A percentile compares a stretch with the other conserved stretches of the same genome.
Conservation (phyloP, 2,113 vertebrate species). For the Otolemur garnettii region DNA sequence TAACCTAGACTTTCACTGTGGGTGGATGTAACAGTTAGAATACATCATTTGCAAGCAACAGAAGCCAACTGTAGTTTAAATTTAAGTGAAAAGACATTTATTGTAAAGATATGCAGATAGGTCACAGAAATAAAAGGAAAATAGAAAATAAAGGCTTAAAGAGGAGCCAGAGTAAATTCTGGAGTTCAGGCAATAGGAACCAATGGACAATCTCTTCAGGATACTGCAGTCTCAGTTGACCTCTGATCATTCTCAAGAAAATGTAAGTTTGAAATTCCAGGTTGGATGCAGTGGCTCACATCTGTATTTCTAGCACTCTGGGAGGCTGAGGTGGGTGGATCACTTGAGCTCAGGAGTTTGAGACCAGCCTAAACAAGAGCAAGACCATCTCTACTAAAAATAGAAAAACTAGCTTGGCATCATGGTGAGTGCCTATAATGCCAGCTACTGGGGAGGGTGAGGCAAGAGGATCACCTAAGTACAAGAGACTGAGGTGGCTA, state of each 20-base stretch:
- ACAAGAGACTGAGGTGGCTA: no score
- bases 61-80: conserved; percentile 19
- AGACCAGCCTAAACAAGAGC: no score
- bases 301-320: no score
- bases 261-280: not conserved
- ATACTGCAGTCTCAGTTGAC: not conserved
- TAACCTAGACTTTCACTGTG: conserved; percentile 34
- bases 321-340: no score
- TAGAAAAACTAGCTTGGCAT: no score
- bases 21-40: not conserved
- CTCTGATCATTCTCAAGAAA: not conserved
- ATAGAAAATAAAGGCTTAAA: not conserved
- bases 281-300: no score
- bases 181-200: not conserved
- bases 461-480: no score
- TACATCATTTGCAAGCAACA: not conserved
- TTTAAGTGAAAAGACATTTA: conserved; percentile 20
- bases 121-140: conserved; percentile 43
- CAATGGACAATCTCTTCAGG: conserved; percentile 5
- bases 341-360: no score
- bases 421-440: no score
- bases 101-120: not conserved
- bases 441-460: no score
- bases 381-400: no score
- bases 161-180: not conserved